phyloP scores from a whole-genome alignment of 2,888 invertebrate species.

The Blastobasis lacticolella region DNA sequence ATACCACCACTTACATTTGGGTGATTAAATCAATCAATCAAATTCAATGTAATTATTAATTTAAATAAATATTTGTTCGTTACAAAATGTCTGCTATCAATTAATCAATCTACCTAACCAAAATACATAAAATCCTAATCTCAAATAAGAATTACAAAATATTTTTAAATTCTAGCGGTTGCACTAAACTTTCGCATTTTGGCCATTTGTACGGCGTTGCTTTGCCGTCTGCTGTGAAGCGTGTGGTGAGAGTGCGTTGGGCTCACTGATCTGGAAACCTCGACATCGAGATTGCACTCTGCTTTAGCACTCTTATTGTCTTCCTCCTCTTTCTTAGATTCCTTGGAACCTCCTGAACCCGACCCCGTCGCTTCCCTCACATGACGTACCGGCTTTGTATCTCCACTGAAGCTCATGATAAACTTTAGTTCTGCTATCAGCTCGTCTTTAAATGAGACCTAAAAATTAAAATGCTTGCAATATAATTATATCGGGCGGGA shows the following conservation, averaged over 20 bases:
- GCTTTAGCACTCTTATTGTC: constrained; percentile 28
- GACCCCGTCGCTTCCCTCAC: constrained; percentile 42
- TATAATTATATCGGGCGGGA: too few species aligned
- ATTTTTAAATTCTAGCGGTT: not conserved
- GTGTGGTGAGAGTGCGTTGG: constrained; percentile 55
- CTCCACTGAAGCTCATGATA: constrained; percentile 79
- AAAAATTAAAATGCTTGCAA: constrained; percentile 17
- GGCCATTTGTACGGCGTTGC: constrained; percentile 59
- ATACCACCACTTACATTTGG: too few species aligned
- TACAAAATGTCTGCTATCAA: too few species aligned
- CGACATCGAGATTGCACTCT: constrained; percentile 31
- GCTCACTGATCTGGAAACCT: constrained; percentile 40
- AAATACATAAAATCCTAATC: too few species aligned
- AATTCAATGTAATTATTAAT: too few species aligned
- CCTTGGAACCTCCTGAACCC: constrained; percentile 42
- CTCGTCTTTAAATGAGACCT: constrained; percentile 79
- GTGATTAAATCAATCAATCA: too few species aligned
- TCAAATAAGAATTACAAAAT: too few species aligned
- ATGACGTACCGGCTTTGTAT: constrained; percentile 79
- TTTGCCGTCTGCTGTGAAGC: constrained; percentile 54
- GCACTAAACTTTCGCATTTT: constrained; percentile 50
- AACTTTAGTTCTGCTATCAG: constrained; percentile 82
- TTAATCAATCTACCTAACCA: too few species aligned
- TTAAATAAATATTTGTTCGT: too few species aligned
- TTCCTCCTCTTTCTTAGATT: constrained; percentile 37